phyloP scores from a whole-genome alignment of 2,888 invertebrate genomes.

The Tetragonisca angustula region DNA sequence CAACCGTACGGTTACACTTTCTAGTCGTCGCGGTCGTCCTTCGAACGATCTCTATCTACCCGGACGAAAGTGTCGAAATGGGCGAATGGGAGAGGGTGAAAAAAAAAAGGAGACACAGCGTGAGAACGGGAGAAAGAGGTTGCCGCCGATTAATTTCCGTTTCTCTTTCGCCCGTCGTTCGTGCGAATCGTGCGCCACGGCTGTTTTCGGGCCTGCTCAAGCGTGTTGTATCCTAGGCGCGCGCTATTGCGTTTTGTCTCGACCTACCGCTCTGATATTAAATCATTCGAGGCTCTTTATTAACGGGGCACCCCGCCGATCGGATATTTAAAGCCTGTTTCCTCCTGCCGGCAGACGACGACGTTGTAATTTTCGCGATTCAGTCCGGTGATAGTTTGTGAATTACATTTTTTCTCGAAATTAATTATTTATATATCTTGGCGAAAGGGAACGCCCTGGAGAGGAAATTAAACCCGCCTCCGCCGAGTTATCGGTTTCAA shows the following conservation, averaged over 20 bases:
- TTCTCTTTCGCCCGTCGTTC: slow-evolving; percentile 62
- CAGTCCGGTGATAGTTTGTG: not conserved
- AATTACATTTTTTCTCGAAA: not conserved
- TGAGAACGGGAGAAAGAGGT: slow-evolving; percentile 19
- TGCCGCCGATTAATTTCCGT: slow-evolving; percentile 68
- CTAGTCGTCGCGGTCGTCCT: slow-evolving; percentile 54
- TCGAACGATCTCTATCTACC: slow-evolving; percentile 54
- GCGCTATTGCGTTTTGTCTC: slow-evolving; percentile 54
- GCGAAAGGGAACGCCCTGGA: fast-evolving
- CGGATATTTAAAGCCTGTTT: slow-evolving; percentile 29
- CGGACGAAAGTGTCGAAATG: slow-evolving; percentile 37
- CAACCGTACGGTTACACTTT: slow-evolving; percentile 44
- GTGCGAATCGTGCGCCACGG: slow-evolving; percentile 58
- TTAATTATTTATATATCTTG: not conserved
- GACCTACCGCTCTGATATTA: slow-evolving; percentile 41
- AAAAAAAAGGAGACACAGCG: too few relatives aligned
- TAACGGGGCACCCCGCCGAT: not conserved
- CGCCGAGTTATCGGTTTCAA: not conserved
- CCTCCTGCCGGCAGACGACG: not conserved
- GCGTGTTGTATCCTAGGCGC: slow-evolving; percentile 57
- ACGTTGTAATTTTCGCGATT: not conserved
- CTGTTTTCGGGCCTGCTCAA: slow-evolving; percentile 57
- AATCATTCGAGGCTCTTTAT: slow-evolving; percentile 39
- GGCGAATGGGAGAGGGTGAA: not conserved
- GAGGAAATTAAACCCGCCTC: too few relatives aligned